Evolutionary conservation across 1,140 invertebrate species (phyloP).

Genomic region (Eufriesea mexicana): DNA sequence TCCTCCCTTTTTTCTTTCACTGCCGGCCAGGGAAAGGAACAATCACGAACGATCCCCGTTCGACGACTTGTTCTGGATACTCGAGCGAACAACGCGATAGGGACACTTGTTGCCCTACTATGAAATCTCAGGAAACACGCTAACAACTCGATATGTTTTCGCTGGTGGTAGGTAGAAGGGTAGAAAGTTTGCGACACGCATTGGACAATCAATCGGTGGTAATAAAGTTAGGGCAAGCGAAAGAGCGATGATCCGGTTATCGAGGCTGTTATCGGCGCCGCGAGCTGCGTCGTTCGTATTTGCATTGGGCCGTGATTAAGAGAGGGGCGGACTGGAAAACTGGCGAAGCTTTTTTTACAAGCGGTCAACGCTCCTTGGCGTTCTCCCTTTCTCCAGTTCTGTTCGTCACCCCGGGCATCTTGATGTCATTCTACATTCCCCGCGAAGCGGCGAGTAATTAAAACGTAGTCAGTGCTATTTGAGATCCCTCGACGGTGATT

Average conservation of each 20-base stretch:
- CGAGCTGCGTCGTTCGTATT: constrained; percentile 42
- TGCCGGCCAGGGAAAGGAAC: not conserved
- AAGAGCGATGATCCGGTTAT: constrained; percentile 33
- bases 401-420: constrained; percentile 57
- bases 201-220: not conserved
- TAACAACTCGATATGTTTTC: not conserved
- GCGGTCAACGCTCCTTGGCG: constrained; percentile 57
- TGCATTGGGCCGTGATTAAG: constrained; percentile 54
- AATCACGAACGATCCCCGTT: not conserved
- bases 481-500: constrained; percentile 70
- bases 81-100: not conserved
- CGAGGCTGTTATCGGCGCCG: constrained; percentile 40
- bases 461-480: constrained; percentile 75
- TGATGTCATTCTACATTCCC: constrained; percentile 69
- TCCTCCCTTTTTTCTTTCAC: too few relatives aligned
- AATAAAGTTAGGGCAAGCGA: constrained; percentile 5
- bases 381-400: constrained; percentile 13
- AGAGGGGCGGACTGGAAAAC: constrained; percentile 46
- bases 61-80: not conserved
- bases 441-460: constrained; percentile 70
- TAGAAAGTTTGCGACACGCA: not conserved
- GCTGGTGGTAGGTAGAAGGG: not conserved
- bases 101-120: constrained; percentile 24
- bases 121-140: not conserved
- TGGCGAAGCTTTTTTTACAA: constrained; percentile 29